Evolutionary conservation across 1,140 invertebrate species (phyloP), one percentile per base, ranked within the genome.

Genomic region (Daktulosphaira vitifoliae): DNA sequence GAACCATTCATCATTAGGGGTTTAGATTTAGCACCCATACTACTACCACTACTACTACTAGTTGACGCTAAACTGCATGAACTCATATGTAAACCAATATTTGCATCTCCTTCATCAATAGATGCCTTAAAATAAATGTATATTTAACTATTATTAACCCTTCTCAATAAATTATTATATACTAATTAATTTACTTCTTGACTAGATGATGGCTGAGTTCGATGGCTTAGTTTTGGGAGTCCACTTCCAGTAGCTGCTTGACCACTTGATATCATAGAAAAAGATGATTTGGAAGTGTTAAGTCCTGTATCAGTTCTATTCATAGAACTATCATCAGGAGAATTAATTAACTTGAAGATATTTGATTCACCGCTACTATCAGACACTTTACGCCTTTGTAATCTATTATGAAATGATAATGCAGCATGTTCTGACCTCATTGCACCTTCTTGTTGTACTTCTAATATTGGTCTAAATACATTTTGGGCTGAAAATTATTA

Each of bases 51-150:
- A 8, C 54, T 59, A 54, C 78, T 79, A 59, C 76, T 78, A 46
- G 77, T 79, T 2, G 79, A 81, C 2, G 78, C 77, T 18, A 79
- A 69, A 66, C 78, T 79, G 1, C 75, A 72, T 1, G 76, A 76
- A 64, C 78, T 79, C 7, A 79, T 68, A 62, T 78, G 70, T 7
- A 77, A 76, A 0, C 71, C 68, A n/a, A 70, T 68, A 54, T 73
- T 62, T 33, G 18, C 69, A 33, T 69, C 68, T 20, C 46, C 33
- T 13, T 69, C 68, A 33, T 69, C 68, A 7, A 69, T 39, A 13
- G 67, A 69, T 22, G 25, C 56, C 56, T 62, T 29, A 13, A 13
- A 46, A n/a, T n/a, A 62, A 11, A 44, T 44, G 39, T 7, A n/a
- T n/a, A n/a, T n/a, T n/a, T n/a, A n/a, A n/a, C n/a, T n/a, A n/a